Percentiles rank a stretch among this genome's conserved stretches.
phyloP scores from a whole-genome alignment of 2,888 invertebrate species.

The Drosophila austrosaltans region DNA sequence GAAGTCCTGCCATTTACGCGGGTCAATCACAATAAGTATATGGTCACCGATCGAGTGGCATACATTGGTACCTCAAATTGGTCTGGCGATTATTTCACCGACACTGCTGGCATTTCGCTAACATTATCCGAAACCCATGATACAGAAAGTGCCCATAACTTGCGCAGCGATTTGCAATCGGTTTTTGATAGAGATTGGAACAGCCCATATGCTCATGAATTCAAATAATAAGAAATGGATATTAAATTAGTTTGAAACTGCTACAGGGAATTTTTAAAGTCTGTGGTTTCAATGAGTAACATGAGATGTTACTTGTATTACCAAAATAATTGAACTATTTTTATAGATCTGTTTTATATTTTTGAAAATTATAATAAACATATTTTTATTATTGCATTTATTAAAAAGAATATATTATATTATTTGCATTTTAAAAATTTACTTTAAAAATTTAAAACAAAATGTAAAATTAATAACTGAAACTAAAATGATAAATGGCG shows the following conservation, averaged over 20 bases:
- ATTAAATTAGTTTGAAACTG: background rate
- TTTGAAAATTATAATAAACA: background rate
- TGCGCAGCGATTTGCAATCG: constrained; percentile 90
- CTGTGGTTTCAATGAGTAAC: background rate
- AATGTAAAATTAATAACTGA: too few species aligned
- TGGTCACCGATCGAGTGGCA: constrained; percentile 98
- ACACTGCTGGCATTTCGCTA: constrained; percentile 94
- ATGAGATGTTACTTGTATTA: background rate
- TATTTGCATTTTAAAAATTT: background rate
- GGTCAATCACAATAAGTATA: constrained; percentile 99
- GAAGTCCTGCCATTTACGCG: constrained; percentile 93
- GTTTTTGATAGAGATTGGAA: constrained; percentile 96
- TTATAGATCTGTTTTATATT: background rate
- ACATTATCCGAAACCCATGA: constrained; percentile 84
- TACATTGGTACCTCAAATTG: constrained; percentile 99
- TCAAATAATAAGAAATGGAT: background rate
- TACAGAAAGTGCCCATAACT: constrained; percentile 84
- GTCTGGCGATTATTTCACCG: constrained; percentile 97
- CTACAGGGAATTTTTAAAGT: background rate
- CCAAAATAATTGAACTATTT: background rate
- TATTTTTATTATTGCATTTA: background rate
- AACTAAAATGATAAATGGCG: too few species aligned
- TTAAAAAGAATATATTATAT: background rate
- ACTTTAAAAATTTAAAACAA: too few species aligned
- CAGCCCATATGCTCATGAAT: constrained; percentile 85